Base-by-base conservation (phyloP, 2,113 vertebrate species). In the Mirounga angustirostris region DNA sequence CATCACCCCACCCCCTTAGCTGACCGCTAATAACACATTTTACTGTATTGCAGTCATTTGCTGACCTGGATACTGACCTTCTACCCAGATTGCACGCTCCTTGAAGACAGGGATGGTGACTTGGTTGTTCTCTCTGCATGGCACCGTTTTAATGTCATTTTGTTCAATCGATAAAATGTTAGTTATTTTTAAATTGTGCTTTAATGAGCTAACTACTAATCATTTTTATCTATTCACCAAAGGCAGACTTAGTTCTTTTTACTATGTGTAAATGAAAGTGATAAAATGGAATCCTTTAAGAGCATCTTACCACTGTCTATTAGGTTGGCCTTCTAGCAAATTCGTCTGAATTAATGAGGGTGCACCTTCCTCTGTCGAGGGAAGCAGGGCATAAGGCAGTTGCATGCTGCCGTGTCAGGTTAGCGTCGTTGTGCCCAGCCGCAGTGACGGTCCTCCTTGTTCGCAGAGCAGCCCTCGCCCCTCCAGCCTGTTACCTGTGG, bases 171-270 rank as follows among this genome's bases (percentile, higher is more conserved):
- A 90, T 96, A 92, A 91, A 94, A 96, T 85, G 88, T 97, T 97
- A 86, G 80, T 98, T 97, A 97, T 97, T 95, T 98, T 96, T 82
- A 95, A 97, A 95, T 95, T 65, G 43, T 91, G 81, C 46, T 85
- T 96, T 97, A 97, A 97, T 97, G 97, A 97, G 93, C 94, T 97
- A 96, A 88, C 94, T 96, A 85, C 59, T 78, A 97, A 97, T 97
- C 94, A 98, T 97, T 97, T 98, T 98, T 96, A 98, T 98, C 98
- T 97, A 89, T 95, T 96, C 95, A 98, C 98, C 98, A 97, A 97
- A 98, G 97, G 84, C 88, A 58, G 95, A 96, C 97, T 98, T 95
- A 96, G 97, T 95, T 97, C 94, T 90, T 97, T 97, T 97, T 91
- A 95, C 97, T 92, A 61, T 36, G 80, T 97, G 63, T 91, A 98